phyloP scores from a whole-genome alignment of 2,113 vertebrate species.

The Menidia beryllina region DNA sequence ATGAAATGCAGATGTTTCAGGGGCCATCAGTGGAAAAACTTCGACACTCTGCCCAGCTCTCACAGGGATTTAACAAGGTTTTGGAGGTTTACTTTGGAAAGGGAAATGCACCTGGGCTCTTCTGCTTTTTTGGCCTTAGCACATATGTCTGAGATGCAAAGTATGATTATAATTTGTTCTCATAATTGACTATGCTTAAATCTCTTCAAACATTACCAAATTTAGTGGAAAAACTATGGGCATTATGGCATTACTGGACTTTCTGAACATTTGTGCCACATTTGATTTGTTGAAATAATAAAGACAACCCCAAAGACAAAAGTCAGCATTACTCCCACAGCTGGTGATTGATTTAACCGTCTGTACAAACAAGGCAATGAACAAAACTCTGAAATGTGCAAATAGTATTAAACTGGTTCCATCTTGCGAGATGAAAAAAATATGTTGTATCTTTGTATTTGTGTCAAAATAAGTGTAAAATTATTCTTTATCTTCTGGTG shows the following conservation, averaged over 20 bases:
- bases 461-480: too few relatives aligned
- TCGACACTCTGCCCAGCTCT: constrained; percentile 4
- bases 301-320: constrained; percentile 3
- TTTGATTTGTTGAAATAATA: constrained; percentile 12
- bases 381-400: neutral
- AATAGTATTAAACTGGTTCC: neutral
- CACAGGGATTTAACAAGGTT: constrained; percentile 42
- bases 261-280: neutral
- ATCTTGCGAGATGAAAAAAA: too few relatives aligned
- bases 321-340: neutral
- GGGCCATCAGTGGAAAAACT: constrained; percentile 39
- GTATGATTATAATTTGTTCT: constrained; percentile 6
- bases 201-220: constrained; percentile 1
- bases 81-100: constrained; percentile 44
- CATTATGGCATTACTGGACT: neutral
- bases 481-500: neutral
- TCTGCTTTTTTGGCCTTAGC: constrained; percentile 14
- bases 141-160: constrained; percentile 7
- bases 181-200: constrained; percentile 10
- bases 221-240: constrained; percentile 12
- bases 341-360: constrained; percentile 1
- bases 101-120: constrained; percentile 35
- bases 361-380: neutral
- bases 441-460: too few relatives aligned
- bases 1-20: constrained; percentile 57